Evolutionary conservation across 2,888 invertebrate species (phyloP).

Genomic region (Cenopis cana): DNA sequence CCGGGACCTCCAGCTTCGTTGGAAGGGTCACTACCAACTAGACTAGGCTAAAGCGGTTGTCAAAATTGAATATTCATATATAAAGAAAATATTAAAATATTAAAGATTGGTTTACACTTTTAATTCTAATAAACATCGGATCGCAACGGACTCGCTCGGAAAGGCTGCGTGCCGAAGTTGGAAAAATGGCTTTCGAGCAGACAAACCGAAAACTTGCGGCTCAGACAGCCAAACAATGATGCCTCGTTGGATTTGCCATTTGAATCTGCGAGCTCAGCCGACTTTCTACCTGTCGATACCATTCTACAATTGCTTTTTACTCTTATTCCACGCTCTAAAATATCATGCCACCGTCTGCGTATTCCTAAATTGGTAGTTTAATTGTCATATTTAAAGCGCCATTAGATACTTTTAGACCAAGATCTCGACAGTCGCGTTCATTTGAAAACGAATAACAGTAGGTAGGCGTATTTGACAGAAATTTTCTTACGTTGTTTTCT

Average conservation of each 20-base stretch:
- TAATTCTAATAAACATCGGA: constrained; percentile 8
- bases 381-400: constrained; percentile 2
- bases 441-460: background rate
- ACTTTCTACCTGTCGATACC: constrained; percentile 56
- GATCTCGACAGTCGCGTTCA: background rate
- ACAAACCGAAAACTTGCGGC: constrained; percentile 53
- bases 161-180: constrained; percentile 20
- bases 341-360: background rate
- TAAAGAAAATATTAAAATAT: too few relatives aligned
- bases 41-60: too few relatives aligned
- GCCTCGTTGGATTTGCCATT: constrained; percentile 65
- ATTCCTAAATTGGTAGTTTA: constrained; percentile 16
- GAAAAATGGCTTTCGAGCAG: constrained; percentile 47
- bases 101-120: too few relatives aligned
- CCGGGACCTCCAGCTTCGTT: too few relatives aligned
- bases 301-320: constrained; percentile 47
- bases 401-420: background rate
- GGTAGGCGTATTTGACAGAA: background rate
- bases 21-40: too few relatives aligned
- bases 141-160: constrained; percentile 4
- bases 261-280: constrained; percentile 52
- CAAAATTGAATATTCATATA: too few relatives aligned
- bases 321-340: constrained; percentile 25
- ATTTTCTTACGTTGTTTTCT: background rate
- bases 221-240: constrained; percentile 56